Evolutionary conservation across 2,797 vertebrate species (phyloP).

Genomic region (Columba guinea): DNA sequence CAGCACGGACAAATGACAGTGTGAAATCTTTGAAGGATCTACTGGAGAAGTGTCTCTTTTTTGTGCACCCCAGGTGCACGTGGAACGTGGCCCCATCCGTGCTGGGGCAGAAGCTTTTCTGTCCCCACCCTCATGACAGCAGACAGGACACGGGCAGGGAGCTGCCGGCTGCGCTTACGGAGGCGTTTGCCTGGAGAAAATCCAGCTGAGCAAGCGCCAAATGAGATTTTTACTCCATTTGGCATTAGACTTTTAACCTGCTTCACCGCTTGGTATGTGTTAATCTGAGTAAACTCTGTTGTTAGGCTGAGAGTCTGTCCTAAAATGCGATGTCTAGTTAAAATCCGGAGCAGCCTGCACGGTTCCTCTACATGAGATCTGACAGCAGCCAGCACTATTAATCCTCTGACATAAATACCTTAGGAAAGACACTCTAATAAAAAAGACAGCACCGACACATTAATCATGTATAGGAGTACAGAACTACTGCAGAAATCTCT

Average conservation of each 20-base stretch:
- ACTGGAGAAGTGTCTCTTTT: not conserved
- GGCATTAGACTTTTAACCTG: not conserved
- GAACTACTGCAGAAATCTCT: slow-evolving; percentile 1
- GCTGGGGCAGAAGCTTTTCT: not conserved
- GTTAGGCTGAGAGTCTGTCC: not conserved
- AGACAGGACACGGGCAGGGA: not conserved
- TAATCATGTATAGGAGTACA: not conserved
- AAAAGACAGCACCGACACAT: not conserved
- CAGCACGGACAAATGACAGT: not conserved
- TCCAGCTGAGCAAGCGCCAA: not conserved
- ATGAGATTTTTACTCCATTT: not conserved
- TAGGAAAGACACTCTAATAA: not conserved
- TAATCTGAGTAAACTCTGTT: not conserved
- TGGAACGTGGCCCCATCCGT: not conserved
- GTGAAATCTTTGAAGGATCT: not conserved
- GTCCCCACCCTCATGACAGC: not conserved
- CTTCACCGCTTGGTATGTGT: not conserved
- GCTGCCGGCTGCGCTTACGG: not conserved
- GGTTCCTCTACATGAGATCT: not conserved
- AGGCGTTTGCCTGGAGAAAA: not conserved
- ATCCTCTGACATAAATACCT: not conserved
- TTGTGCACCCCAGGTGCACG: not conserved
- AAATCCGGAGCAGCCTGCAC: not conserved
- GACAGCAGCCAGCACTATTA: not conserved
- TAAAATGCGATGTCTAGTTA: not conserved